Conservation (phyloP, 2,888 invertebrate species). For the Caenorhabditis sinica region DNA sequence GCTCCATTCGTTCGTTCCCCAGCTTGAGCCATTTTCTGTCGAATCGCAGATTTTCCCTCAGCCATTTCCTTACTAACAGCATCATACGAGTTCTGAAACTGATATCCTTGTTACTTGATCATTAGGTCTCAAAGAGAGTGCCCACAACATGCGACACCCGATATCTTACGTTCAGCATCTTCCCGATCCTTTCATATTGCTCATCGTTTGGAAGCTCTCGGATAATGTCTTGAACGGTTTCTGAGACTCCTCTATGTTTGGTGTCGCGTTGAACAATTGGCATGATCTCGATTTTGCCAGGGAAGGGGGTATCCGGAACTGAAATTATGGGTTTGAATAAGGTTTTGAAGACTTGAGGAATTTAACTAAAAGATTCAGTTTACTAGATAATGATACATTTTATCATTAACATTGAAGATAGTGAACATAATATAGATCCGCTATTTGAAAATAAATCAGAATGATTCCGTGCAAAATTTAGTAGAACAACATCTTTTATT, state of each 20-base stretch:
- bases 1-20: slow-evolving; percentile 36
- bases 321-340: no score
- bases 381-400: no score
- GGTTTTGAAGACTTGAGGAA: no score
- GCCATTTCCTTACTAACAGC: slow-evolving; percentile 41
- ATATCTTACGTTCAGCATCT: slow-evolving; percentile 65
- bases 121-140: not conserved
- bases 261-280: slow-evolving; percentile 65
- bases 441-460: no score
- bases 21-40: slow-evolving; percentile 41
- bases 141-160: slow-evolving; percentile 6
- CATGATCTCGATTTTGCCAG: slow-evolving; percentile 64
- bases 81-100: slow-evolving; percentile 64
- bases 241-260: slow-evolving; percentile 48
- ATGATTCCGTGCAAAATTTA: no score
- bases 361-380: no score
- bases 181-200: slow-evolving; percentile 62
- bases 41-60: slow-evolving; percentile 51
- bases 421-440: no score
- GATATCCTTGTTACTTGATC: slow-evolving; percentile 24
- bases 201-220: slow-evolving; percentile 63
- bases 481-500: no score
- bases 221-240: slow-evolving; percentile 63
- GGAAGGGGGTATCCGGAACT: slow-evolving; percentile 57
- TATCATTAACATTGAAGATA: no score